phyloP scores from a whole-genome alignment of 2,888 invertebrate species.

The Drosophila niveifrons region DNA sequence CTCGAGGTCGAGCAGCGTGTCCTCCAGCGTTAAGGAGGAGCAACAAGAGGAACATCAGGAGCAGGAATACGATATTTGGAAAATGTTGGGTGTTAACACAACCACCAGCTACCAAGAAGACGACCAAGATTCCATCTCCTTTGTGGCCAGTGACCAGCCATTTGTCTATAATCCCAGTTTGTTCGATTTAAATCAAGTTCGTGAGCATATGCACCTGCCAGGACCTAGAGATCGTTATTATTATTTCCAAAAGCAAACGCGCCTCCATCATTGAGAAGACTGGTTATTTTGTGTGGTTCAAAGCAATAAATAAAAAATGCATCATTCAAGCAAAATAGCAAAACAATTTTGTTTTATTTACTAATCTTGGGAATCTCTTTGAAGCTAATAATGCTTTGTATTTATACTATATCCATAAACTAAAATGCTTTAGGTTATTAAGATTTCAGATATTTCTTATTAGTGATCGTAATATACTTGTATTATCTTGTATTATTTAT shows the following conservation, averaged over 20 bases:
- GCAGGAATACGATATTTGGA: conserved; percentile 63
- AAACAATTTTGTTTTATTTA: not conserved
- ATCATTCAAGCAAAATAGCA: not conserved
- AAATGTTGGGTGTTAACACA: conserved; percentile 23
- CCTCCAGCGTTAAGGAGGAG: not conserved
- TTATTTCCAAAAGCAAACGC: conserved; percentile 38
- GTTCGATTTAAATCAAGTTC: conserved; percentile 66
- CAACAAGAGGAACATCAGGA: conserved; percentile 38
- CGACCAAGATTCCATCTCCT: not conserved
- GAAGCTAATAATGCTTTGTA: no score
- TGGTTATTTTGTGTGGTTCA: not conserved
- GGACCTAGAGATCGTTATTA: conserved; percentile 68
- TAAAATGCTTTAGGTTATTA: no score
- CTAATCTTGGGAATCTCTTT: not conserved
- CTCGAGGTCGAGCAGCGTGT: not conserved
- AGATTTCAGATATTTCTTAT: no score
- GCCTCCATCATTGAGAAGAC: not conserved
- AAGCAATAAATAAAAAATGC: not conserved
- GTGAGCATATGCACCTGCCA: conserved; percentile 61
- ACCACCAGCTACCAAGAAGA: not conserved
- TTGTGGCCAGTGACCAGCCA: not conserved
- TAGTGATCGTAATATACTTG: no score
- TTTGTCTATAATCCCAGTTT: conserved; percentile 64
- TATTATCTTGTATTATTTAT: no score
- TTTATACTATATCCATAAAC: no score